Evolutionary conservation across 2,888 invertebrate genomes (phyloP).

Genomic region (Rhaphigaster nebulosa): DNA sequence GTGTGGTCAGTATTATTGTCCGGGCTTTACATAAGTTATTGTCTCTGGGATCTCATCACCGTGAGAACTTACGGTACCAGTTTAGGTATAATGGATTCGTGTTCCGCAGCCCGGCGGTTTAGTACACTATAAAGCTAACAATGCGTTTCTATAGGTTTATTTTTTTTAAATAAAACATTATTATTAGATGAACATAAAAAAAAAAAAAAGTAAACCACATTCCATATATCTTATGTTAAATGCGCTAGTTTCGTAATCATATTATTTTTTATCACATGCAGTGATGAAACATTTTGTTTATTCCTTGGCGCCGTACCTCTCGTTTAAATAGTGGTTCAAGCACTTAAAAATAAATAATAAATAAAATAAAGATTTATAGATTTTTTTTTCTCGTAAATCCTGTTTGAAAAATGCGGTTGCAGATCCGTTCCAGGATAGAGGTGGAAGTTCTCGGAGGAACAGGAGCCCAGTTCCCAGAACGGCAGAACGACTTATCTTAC

Average conservation of each 20-base stretch:
- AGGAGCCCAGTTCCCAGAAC: background rate
- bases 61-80: background rate
- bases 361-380: background rate
- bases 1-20: background rate
- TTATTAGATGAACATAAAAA: no score
- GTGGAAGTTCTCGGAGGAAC: constrained; percentile 21
- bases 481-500: constrained; percentile 28
- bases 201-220: background rate
- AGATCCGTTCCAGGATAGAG: constrained; percentile 32
- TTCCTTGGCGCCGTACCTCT: background rate
- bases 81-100: background rate
- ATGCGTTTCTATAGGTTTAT: no score
- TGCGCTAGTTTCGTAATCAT: background rate
- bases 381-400: background rate
- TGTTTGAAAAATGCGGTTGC: background rate
- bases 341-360: background rate
- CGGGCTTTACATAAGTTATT: no score
- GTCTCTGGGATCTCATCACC: background rate
- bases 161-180: no score
- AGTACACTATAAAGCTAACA: no score
- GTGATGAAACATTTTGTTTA: background rate
- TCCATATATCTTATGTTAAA: background rate
- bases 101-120: background rate
- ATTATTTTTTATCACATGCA: background rate
- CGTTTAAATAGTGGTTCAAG: background rate